Percentiles rank a stretch among this genome's conserved stretches.
Conservation (phyloP, 2,797 vertebrate genomes). For the Chrysolophus pictus region DNA sequence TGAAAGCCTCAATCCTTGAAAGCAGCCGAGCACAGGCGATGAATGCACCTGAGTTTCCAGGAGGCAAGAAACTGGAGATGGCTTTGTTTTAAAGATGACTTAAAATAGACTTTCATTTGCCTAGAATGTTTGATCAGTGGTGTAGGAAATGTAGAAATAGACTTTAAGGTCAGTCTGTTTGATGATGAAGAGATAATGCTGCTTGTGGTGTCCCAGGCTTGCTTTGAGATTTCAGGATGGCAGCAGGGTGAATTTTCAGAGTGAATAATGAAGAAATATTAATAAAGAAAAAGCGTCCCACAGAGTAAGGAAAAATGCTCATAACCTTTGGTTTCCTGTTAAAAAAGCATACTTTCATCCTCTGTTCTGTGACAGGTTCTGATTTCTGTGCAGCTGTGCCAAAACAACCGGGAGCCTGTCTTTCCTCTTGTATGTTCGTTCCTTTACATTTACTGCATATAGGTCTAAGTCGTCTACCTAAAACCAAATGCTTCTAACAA, state of each 20-base stretch:
- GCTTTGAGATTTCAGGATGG: background rate
- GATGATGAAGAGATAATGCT: background rate
- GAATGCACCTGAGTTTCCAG: fast-evolving
- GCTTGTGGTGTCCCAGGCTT: background rate
- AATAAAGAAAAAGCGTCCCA: background rate
- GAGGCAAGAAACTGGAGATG: background rate
- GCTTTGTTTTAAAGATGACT: background rate
- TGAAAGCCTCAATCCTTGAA: background rate
- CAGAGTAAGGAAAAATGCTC: background rate
- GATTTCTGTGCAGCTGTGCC: background rate
- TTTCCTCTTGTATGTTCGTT: background rate
- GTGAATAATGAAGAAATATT: background rate
- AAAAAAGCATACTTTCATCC: background rate
- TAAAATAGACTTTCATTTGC: background rate
- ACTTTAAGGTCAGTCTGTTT: background rate
- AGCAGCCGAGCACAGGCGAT: fast-evolving
- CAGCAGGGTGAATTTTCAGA: background rate
- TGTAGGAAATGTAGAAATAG: background rate
- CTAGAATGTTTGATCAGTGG: background rate
- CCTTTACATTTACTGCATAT: background rate
- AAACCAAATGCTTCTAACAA: background rate
- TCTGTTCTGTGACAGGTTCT: background rate
- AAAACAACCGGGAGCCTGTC: background rate
- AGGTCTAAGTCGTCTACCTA: background rate
- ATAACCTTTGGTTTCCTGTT: background rate